Evolutionary conservation across 2,888 invertebrate genomes (phyloP), one percentile per base, ranked within the genome.

Genomic region (Griposia aprilina): DNA sequence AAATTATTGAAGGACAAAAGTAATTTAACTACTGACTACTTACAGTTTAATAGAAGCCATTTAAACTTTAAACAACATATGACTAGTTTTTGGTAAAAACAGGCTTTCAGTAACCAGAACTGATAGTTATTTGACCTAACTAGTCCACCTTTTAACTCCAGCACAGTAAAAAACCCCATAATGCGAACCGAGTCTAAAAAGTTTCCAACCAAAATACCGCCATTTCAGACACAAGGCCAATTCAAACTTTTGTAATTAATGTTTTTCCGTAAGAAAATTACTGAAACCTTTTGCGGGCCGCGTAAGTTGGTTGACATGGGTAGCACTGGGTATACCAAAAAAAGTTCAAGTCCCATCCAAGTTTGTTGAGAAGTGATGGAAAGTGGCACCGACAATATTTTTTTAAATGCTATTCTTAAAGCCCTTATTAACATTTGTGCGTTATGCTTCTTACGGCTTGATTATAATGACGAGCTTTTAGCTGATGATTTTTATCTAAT

Each of bases 221-320:
- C 65, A 82, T 77, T 74, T 63, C 83, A 83, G 73, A 76, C 73
- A 83, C 82, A 84, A 83, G 86, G 87, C 82, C 88, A 81, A 85
- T 84, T 82, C 78, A 90, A 91, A 92, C 89, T 92, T 92, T 90
- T 85, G 88, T 91, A 90, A 91, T 91, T 92, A 92, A 92, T 91
- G 90, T 92, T 92, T 90, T 91, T 90, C 88, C 83, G 80, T 87
- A 89, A 91, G 91, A 90, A 92, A 91, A 91, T 91, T 90, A 89
- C 88, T 81, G 88, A 90, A 91, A 88, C 91, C 90, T 90, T 90
- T 89, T 88, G 81, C 84, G 82, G 78, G 80, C 78, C 78, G 83
- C 83, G 88, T 86, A 90, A 90, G 88, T 90, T 87, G 82, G 76
- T 82, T 84, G 88, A 90, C 88, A 84, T 81, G 87, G 90, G 89